Evolutionary conservation across 2,113 vertebrate species (phyloP).

Genomic region (Bagarius yarrelli): DNA sequence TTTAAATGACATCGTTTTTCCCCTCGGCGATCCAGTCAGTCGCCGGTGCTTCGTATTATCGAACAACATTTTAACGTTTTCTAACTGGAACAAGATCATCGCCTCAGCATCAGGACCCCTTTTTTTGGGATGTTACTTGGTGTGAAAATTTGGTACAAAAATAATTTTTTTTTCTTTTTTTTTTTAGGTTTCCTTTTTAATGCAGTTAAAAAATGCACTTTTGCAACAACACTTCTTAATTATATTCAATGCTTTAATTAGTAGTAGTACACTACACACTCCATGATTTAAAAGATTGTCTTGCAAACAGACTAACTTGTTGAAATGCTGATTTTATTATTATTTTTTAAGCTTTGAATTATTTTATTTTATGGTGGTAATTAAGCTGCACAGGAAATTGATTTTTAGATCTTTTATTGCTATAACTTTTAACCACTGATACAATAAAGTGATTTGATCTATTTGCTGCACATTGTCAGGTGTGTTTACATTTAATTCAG

Average conservation of each 20-base stretch:
- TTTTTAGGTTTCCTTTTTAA: constrained; percentile 27
- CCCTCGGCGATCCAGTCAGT: constrained; percentile 40
- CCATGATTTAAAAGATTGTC: constrained; percentile 27
- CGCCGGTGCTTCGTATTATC: constrained; percentile 44
- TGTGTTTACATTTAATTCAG: constrained; percentile 46
- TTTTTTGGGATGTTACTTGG: constrained; percentile 41
- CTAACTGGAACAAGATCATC: constrained; percentile 43
- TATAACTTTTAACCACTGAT: constrained; percentile 77
- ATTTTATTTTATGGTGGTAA: constrained; percentile 55
- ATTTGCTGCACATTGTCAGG: constrained; percentile 61
- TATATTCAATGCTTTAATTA: constrained; percentile 24
- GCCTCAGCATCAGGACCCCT: constrained; percentile 57
- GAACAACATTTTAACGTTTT: constrained; percentile 38
- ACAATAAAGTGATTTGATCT: constrained; percentile 74
- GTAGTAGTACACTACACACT: constrained; percentile 66
- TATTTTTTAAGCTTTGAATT: constrained; percentile 59
- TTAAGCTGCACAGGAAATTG: constrained; percentile 72
- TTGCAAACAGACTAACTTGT: constrained; percentile 58
- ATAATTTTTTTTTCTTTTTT: neutral
- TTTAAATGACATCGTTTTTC: constrained; percentile 57
- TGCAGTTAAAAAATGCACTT: constrained; percentile 62
- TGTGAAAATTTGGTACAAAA: constrained; percentile 33
- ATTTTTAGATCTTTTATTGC: constrained; percentile 64
- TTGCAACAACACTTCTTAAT: constrained; percentile 40
- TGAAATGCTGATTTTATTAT: constrained; percentile 59